Evolutionary conservation across 2,113 vertebrate genomes (phyloP).

Genomic region (Corythornis vintsioides): DNA sequence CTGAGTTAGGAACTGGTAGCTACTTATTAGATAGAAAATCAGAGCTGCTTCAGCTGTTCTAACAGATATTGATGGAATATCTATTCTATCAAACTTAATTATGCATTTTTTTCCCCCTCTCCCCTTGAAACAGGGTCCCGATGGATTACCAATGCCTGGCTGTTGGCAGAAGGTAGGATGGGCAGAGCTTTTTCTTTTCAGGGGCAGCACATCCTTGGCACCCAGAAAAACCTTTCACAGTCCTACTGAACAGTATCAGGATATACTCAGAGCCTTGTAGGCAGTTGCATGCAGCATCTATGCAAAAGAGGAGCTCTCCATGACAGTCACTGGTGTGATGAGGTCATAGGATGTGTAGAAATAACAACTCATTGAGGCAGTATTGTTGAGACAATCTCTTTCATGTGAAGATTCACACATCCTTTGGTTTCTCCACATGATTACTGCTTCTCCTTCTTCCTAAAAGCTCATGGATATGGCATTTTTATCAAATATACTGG

Average conservation of each 20-base stretch:
- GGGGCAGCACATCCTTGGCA: background rate
- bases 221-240: background rate
- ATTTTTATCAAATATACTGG: background rate
- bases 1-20: background rate
- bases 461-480: background rate
- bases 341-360: background rate
- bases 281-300: background rate
- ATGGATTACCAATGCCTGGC: conserved; percentile 98
- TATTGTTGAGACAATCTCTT: background rate
- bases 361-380: background rate
- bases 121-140: conserved; percentile 86
- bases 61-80: background rate
- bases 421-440: background rate
- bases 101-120: background rate
- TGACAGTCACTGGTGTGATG: background rate
- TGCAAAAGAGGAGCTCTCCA: background rate
- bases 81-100: conserved; percentile 2
- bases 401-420: background rate
- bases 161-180: conserved; percentile 97
- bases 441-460: background rate
- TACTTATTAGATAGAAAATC: background rate
- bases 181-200: background rate
- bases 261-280: background rate
- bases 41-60: background rate
- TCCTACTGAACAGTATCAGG: background rate